phyloP scores from a whole-genome alignment of 1,140 invertebrate species.

The Meteorus sp. region DNA sequence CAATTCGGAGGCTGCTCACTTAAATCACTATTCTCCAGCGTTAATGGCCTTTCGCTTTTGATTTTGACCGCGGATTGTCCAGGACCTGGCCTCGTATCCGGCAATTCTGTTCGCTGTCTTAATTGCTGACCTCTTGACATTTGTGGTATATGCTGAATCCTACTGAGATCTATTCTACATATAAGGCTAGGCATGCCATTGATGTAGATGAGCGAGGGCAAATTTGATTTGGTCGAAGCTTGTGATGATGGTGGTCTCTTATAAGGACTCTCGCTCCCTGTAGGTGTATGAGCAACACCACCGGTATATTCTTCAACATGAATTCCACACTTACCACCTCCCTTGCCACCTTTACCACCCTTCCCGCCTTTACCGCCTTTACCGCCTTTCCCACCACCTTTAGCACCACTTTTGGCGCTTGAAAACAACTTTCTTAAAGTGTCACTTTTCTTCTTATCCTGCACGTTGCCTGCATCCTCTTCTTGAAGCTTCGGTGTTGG shows the following conservation, averaged over 20 bases:
- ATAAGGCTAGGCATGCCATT: slow-evolving; percentile 49
- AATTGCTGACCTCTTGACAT: slow-evolving; percentile 54
- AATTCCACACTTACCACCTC: slow-evolving; percentile 62
- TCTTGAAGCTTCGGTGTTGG: slow-evolving; percentile 61
- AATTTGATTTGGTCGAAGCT: slow-evolving; percentile 25
- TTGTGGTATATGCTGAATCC: slow-evolving; percentile 46
- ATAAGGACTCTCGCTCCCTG: slow-evolving; percentile 54
- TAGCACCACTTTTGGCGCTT: slow-evolving; percentile 59
- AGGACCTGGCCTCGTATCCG: slow-evolving; percentile 62
- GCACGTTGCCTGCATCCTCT: slow-evolving; percentile 60
- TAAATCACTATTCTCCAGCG: slow-evolving; percentile 49
- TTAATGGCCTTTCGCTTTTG: slow-evolving; percentile 36
- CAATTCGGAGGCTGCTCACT: slow-evolving; percentile 43
- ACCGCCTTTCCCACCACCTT: slow-evolving; percentile 64
- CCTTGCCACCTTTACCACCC: slow-evolving; percentile 64
- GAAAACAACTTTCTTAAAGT: slow-evolving; percentile 70
- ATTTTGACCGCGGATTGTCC: slow-evolving; percentile 33
- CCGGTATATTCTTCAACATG: slow-evolving; percentile 53
- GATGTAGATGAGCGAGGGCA: slow-evolving; percentile 40
- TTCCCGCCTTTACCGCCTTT: slow-evolving; percentile 66
- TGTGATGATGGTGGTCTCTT: slow-evolving; percentile 51
- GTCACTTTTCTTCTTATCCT: slow-evolving; percentile 73
- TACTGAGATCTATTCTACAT: slow-evolving; percentile 54
- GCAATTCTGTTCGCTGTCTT: slow-evolving; percentile 56
- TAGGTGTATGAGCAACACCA: slow-evolving; percentile 48